Base-by-base conservation (phyloP, 2,888 invertebrate species). In the Leucophenga maculata region DNA sequence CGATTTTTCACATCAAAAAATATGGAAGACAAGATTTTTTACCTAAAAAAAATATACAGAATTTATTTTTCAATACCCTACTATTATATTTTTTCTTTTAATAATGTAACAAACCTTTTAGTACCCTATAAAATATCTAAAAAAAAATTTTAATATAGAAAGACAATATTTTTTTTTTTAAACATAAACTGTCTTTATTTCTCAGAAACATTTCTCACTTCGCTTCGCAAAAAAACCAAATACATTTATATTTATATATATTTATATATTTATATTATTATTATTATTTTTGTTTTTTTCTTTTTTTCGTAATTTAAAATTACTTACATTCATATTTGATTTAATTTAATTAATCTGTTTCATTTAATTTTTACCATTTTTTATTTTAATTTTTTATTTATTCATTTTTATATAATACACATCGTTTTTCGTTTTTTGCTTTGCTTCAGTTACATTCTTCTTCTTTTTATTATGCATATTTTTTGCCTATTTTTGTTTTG, bases 391-490 rank as follows among this genome's bases (percentile, higher is more conserved):
- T 18, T 50, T 54, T 57, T 44, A 74, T 71, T 80, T 75, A 78
- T 72, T 82, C 80, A 82, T 70, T 75, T 70, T 70, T 72, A 74
- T 73, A 83, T 77, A 75, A 82, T 70, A 69, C 62, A 20, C 59
- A 50, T 26, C n/a, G n/a, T n/a, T n/a, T n/a, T n/a, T 4, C 14
- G 57, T 48, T 50, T 59, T 52, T 39, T 22, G 48, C 65, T 44
- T 44, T 67, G 3, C 14, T 16, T 50, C 22, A n/a, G 44, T 44
- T 60, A 9, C 39, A 31, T 13, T 44, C n/a, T 13, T 22, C 9
- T 22, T 48, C 46, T 1, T 44, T 46, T 46, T 65, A 4, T 32
- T n/a, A 18, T 16, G 16, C 11, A 64, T 11, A 20, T 64, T 46
- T 4, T 11, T 60, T 39, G 1, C 16, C n/a, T n/a, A n/a, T 39